Base-by-base conservation (phyloP, 1,140 invertebrate genomes). In the Nymphalis io region DNA sequence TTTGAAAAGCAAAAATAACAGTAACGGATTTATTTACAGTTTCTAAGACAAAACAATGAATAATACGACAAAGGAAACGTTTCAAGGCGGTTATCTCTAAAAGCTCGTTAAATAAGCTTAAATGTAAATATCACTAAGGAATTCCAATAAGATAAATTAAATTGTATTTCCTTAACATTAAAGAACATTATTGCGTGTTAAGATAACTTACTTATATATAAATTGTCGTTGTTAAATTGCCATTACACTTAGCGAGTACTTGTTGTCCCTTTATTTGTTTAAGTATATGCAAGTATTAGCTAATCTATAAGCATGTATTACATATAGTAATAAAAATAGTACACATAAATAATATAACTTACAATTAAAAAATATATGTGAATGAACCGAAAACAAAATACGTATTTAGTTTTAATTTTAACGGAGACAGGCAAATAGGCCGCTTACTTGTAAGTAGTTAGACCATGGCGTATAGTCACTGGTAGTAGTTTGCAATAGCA, bases 21-120 rank as follows among this genome's bases (percentile, higher is more conserved):
- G 10, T 21, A 53, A 33, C 46, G 10, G 53, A 62, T 65, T 80
- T 73, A 78, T 78, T 85, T 76, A 78, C 71, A 78, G 78, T 80
- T 75, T 73, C 68, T 59, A 67, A 71, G 46, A 63, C 74, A 73
- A 85, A 84, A 85, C 83, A 84, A 82, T 85, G 81, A 84, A 84
- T 85, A 84, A 85, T 80, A 79, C 73, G 73, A 87, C 85, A 88
- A 86, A 84, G 78, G 76, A 85, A 87, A 81, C 78, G 77, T 83
- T 88, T 86, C 75, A 75, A 85, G 78, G 73, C 80, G 83, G 81
- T 83, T 85, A 86, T 85, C 85, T 85, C 76, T 82, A 79, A 85
- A 85, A 84, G 82, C 82, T 84, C 74, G 77, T 87, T 83, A 84
- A 85, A 86, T 87, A 84, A 75, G 78, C 77, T 80, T 76, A 82